Conservation (phyloP, 2,113 vertebrate genomes). For the Haemorhous mexicanus region DNA sequence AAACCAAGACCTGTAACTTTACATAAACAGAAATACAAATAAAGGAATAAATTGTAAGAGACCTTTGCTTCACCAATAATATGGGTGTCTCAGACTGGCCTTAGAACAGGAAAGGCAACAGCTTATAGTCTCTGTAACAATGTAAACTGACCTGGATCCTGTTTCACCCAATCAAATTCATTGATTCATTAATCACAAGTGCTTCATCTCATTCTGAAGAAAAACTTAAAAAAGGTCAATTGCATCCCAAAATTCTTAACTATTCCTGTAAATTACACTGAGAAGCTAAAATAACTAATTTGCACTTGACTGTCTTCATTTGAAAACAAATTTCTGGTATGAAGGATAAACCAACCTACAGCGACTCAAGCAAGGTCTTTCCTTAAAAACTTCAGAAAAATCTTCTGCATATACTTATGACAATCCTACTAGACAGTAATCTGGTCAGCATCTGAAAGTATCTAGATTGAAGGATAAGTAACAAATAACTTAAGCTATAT, state of each 20-base stretch:
- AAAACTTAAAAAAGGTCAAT: background rate
- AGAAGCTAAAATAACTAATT: background rate
- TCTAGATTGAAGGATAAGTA: background rate
- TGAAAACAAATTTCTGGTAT: background rate
- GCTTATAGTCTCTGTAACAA: background rate
- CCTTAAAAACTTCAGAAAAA: background rate
- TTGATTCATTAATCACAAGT: background rate
- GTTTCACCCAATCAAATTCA: background rate
- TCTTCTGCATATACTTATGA: background rate
- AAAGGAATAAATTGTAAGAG: background rate
- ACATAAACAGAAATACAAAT: background rate
- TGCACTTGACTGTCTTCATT: background rate
- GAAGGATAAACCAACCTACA: background rate
- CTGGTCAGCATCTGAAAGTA: background rate
- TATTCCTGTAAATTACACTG: background rate
- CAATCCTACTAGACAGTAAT: background rate
- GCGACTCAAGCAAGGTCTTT: background rate
- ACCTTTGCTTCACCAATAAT: background rate
- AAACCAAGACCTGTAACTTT: background rate
- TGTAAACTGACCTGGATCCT: background rate
- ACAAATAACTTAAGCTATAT: background rate
- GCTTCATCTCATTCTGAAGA: background rate
- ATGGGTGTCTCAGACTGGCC: rapidly evolving
- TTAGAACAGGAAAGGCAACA: background rate
- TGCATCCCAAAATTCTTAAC: background rate